Percentiles rank a stretch among this genome's conserved stretches.
Evolutionary conservation across 2,113 vertebrate genomes (phyloP).

Genomic region (Takifugu flavidus): DNA sequence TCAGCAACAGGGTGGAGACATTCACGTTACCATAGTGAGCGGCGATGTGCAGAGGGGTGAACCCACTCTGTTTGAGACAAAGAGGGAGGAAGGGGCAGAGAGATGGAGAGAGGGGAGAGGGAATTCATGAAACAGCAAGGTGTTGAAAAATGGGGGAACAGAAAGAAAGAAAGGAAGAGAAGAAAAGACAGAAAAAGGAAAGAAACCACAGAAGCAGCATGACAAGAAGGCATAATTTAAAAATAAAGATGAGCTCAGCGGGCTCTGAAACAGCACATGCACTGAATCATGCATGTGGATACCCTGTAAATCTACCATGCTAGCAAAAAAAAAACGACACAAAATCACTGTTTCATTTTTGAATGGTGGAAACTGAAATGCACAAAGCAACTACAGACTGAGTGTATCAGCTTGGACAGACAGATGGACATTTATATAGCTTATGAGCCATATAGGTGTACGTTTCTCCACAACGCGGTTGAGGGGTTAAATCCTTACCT

Average conservation of each 20-base stretch:
- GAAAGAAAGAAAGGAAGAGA: background rate
- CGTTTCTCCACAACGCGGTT: conserved; percentile 36
- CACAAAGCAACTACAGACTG: conserved; percentile 38
- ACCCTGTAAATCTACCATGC: conserved; percentile 22
- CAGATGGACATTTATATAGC: conserved; percentile 38
- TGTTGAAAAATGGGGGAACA: background rate
- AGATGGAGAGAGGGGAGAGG: conserved; percentile 5
- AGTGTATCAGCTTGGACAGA: conserved; percentile 35
- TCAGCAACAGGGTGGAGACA: conserved; percentile 95
- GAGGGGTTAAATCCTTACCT: conserved; percentile 72
- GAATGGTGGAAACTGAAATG: background rate
- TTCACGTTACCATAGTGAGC: conserved; percentile 93
- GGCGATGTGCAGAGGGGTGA: conserved; percentile 94
- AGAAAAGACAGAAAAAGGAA: conserved; percentile 1
- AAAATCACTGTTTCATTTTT: background rate
- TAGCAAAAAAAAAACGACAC: conserved; percentile 7
- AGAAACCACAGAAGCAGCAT: conserved; percentile 41
- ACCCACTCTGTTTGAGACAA: conserved; percentile 84
- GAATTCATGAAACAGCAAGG: conserved; percentile 11
- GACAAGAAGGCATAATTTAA: conserved; percentile 28
- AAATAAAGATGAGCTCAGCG: conserved; percentile 33
- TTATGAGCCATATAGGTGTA: conserved; percentile 26
- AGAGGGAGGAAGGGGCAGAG: conserved; percentile 33
- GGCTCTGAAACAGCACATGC: conserved; percentile 38
- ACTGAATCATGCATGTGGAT: conserved; percentile 39